Base-by-base conservation (phyloP, 2,797 vertebrate genomes). In the Myiotriccus ornatus region DNA sequence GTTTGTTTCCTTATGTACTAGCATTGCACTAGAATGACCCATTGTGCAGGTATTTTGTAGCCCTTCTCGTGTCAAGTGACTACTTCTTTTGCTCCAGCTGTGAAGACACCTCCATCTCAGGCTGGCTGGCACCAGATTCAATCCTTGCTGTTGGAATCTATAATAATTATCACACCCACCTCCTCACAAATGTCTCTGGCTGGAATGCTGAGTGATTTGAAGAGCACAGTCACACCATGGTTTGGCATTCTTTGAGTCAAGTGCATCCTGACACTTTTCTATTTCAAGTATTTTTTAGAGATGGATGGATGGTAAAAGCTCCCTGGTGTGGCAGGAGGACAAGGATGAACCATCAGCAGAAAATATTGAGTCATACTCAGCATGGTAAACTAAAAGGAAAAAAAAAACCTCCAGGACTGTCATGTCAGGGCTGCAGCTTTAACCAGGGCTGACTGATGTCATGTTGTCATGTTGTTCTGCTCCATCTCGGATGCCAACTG, bases 141-240 rank as follows among this genome's bases (percentile, higher is more conserved):
- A 17, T 57, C n/a, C 10, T 53, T 41, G 24, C 6, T 19, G 14
- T 39, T 69, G 37, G 32, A 76, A 70, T 32, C 22, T 39, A 3
- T 4, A 8, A 28, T 8, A 75, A 39, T 21, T 60, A 43, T 10
- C 32, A 41, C 7, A 77, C 5, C 10, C 15, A 30, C 0, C 0
- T 9, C 1, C 27, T 52, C 15, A 37, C 6, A 23, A 60, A 5
- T 4, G 15, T 35, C 16, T 62, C 24, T 49, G 27, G 1, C 8
- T 67, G 35, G 17, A 32, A 10, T 37, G 9, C 24, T 57, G 37
- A 62, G 50, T 28, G 28, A 20, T 16, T 43, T 43, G 50, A 69
- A 85, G 28, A 57, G 3, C 24, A 16, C 0, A 57, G 30, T 52
- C 30, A 50, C 5, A 37, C 4, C 6, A 21, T 1, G 3, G 1